phyloP scores from a whole-genome alignment of 1,140 invertebrate species.

The Pectinophora gossypiella region DNA sequence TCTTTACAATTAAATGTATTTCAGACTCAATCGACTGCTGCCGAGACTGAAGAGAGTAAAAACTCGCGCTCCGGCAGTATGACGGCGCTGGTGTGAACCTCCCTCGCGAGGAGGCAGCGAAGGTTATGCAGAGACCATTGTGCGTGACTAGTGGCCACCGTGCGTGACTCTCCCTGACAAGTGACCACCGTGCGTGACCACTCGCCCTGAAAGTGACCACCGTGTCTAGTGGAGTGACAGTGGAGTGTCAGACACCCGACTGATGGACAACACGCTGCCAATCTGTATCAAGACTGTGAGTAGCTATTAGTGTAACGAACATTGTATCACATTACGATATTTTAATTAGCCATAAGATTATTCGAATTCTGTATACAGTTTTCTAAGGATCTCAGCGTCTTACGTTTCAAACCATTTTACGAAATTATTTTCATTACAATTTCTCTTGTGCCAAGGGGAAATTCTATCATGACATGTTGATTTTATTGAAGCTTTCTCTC shows the following conservation, averaged over 20 bases:
- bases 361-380: conserved; percentile 58
- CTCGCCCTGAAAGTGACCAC: too few species aligned
- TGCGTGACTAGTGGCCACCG: too few species aligned
- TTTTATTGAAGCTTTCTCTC: conserved; percentile 37
- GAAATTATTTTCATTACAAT: conserved; percentile 34
- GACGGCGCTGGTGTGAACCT: conserved; percentile 56
- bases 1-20: too few species aligned
- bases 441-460: conserved; percentile 63
- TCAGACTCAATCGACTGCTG: conserved; percentile 36
- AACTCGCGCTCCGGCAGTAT: conserved; percentile 54
- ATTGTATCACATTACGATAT: conserved; percentile 38
- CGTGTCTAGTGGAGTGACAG: neutral
- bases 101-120: neutral
- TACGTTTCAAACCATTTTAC: conserved; percentile 25
- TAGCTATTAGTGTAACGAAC: conserved; percentile 39
- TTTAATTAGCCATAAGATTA: conserved; percentile 27
- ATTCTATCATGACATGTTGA: conserved; percentile 60
- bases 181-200: too few species aligned
- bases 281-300: conserved; percentile 55
- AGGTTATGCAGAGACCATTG: too few species aligned
- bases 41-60: conserved; percentile 40
- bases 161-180: too few species aligned
- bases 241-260: neutral
- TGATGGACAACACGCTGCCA: too few species aligned
- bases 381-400: conserved; percentile 63